phyloP scores from a whole-genome alignment of 2,797 vertebrate genomes.

The Triplophysa bombifrons region DNA sequence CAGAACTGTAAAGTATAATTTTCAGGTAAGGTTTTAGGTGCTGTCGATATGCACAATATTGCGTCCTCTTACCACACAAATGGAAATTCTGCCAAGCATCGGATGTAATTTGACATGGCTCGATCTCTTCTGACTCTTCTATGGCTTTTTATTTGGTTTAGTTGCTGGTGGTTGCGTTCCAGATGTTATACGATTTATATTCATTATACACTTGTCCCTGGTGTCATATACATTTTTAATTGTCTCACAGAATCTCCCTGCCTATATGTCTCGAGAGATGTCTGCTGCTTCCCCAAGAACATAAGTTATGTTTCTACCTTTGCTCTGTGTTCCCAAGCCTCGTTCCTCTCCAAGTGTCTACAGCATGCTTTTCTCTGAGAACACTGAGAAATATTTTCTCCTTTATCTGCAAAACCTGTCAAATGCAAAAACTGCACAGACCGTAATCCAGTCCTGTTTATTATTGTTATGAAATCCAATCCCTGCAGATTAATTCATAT shows the following conservation, averaged over 20 bases:
- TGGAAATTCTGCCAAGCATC: not conserved
- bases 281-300: not conserved
- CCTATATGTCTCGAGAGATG: conserved; percentile 1
- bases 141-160: conserved; percentile 20
- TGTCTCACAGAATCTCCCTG: conserved; percentile 27
- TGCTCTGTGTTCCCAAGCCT: not conserved
- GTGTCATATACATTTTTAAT: conserved; percentile 40
- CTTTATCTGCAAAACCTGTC: conserved; percentile 17
- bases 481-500: conserved; percentile 25
- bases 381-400: conserved; percentile 7
- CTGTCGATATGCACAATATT: not conserved
- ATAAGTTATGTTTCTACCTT: conserved; percentile 7
- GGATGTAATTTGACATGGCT: conserved; percentile 14
- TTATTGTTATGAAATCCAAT: conserved; percentile 27
- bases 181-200: conserved; percentile 32
- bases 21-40: not conserved
- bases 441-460: conserved; percentile 22
- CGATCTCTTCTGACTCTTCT: conserved; percentile 1
- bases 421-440: not conserved
- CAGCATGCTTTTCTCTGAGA: not conserved
- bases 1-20: not conserved
- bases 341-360: not conserved
- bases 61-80: not conserved
- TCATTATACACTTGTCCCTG: conserved; percentile 5
- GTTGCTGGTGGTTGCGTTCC: conserved; percentile 16